These are phyloP conservation scores for Melinopterus prodromus DNA, from an alignment of 2,888 invertebrate genomes.

Conservation along the genomic window DNA sequence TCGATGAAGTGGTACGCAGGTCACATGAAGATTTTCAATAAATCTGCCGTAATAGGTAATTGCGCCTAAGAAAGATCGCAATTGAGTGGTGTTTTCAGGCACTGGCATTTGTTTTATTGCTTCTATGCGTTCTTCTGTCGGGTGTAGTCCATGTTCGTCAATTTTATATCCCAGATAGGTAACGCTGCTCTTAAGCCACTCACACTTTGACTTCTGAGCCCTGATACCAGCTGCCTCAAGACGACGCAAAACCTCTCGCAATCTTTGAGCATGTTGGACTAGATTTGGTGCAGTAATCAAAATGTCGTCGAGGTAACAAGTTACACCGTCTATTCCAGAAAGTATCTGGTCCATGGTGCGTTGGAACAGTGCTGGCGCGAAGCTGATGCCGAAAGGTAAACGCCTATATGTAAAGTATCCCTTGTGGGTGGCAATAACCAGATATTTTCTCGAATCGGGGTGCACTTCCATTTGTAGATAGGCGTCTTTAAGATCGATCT, in stretches of 20 bases:
- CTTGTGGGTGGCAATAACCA: conserved; percentile 20
- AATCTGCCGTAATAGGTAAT: conserved; percentile 29
- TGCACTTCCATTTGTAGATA: too few relatives aligned
- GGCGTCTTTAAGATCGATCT: too few relatives aligned
- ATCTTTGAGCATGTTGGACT: conserved; percentile 23
- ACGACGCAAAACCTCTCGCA: conserved; percentile 31
- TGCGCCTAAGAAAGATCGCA: conserved; percentile 28
- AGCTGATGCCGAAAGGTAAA: conserved; percentile 17
- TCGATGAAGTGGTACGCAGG: conserved; percentile 37
- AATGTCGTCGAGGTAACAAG: conserved; percentile 26
- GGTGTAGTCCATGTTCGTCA: not conserved
- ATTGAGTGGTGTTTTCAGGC: conserved; percentile 5
- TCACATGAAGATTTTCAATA: conserved; percentile 35
- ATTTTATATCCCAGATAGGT: not conserved
- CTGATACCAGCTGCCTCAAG: not conserved
- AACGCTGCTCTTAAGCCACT: not conserved
- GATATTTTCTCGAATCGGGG: conserved; percentile 26
- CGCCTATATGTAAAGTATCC: conserved; percentile 12
- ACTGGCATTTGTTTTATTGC: not conserved
- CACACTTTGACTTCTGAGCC: not conserved
- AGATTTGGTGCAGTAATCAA: conserved; percentile 21
- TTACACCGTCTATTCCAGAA: too few relatives aligned
- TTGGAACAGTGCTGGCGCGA: conserved; percentile 20
- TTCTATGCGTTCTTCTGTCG: not conserved
- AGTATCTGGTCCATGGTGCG: too few relatives aligned